Percentiles rank a stretch among this genome's conserved stretches.
Conservation (phyloP, 2,113 vertebrate species). For the Erythrocercus mccallii region DNA sequence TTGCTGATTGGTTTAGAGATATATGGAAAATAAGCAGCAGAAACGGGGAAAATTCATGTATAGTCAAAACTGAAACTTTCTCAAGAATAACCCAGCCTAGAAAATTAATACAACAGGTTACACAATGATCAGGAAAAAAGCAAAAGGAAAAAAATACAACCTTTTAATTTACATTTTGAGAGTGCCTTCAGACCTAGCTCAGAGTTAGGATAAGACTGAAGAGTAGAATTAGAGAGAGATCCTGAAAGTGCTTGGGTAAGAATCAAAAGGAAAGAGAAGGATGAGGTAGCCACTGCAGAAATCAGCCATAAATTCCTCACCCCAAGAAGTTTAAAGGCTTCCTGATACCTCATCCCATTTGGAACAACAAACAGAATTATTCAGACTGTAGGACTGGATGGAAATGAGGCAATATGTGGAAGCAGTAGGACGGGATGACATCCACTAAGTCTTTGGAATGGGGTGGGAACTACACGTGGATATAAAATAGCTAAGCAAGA, state of each 20-base stretch:
- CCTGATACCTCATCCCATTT: neutral
- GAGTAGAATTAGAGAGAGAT: neutral
- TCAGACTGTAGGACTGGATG: neutral
- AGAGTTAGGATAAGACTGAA: neutral
- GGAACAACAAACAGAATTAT: neutral
- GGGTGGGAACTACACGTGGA: neutral
- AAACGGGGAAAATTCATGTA: neutral
- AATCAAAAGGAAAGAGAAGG: neutral
- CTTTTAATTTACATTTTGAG: neutral
- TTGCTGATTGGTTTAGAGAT: neutral
- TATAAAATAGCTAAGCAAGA: neutral
- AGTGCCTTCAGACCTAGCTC: neutral
- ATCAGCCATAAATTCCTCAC: neutral
- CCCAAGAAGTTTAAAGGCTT: neutral
- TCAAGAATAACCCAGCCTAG: neutral
- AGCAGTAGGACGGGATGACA: neutral
- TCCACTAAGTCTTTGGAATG: neutral
- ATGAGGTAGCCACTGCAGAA: neutral
- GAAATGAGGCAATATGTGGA: neutral
- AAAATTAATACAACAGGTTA: neutral
- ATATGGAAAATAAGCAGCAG: neutral
- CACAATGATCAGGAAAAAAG: neutral
- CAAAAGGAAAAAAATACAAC: neutral
- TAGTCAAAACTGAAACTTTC: neutral
- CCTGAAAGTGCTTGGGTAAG: neutral